Base-by-base conservation (phyloP, 2,113 vertebrate species). In the Perognathus longimembris region DNA sequence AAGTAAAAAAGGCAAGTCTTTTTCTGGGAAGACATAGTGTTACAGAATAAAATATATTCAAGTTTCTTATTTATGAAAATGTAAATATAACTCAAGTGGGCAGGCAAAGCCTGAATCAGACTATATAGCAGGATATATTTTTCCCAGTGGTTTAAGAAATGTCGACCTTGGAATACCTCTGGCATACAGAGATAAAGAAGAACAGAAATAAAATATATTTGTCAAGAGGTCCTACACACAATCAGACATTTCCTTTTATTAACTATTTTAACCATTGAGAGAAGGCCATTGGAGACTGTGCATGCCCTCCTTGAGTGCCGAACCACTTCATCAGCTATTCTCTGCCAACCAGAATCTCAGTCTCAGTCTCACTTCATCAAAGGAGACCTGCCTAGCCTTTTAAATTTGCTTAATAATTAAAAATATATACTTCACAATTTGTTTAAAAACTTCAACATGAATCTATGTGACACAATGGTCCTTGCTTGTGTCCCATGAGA, bases 51-150 rank as follows among this genome's bases (percentile, higher is more conserved):
- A 54, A 38, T 45, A 45, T 38, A 6, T 57, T 71, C 34, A 8
- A 61, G 40, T 76, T n/a, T 80, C 45, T 83, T 74, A 45, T 74
- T 76, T 80, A 57, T 38, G 3, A 76, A 84, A 87, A 77, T 93
- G 36, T 42, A 79, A 94, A 84, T 88, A n/a, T 77, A 80, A 87
- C 26, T 45, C 42, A 80, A 92, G n/a, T 22, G 92, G 74, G 12
- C 38, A 92, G 42, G 1, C 12, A 28, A 63, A 28, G 40, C 30
- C 57, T 67, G 59, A n/a, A 94, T 32, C 26, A 75, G 22, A 88
- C 18, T 28, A 45, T 7, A 38, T 12, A 64, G 15, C 57, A 82
- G 28, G 82, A 86, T 7, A 84, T 7, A 87, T 86, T 88, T 87
- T 87, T 91, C 67, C 89, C 30, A 28, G 10, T 14, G 36, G 10